phyloP scores from a whole-genome alignment of 2,113 vertebrate genomes.

The Nyctibius bracteatus region DNA sequence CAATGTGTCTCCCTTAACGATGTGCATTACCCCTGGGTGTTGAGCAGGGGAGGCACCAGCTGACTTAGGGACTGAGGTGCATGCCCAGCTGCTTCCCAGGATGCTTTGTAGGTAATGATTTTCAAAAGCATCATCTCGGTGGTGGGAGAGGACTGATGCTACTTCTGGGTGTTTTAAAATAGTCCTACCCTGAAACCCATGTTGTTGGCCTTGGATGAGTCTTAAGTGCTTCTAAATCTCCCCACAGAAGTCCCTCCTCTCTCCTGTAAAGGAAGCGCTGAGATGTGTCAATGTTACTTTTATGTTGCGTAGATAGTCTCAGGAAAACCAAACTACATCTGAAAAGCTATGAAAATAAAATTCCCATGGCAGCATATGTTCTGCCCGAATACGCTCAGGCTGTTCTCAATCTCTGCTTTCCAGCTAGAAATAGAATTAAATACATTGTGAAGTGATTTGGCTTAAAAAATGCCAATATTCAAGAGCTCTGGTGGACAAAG shows the following conservation, averaged over 20 bases:
- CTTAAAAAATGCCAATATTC: background rate
- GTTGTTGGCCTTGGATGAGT: background rate
- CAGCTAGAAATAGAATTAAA: background rate
- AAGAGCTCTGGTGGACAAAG: background rate
- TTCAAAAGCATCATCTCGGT: background rate
- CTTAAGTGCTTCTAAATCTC: background rate
- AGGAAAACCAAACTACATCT: background rate
- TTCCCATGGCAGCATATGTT: background rate
- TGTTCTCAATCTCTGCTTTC: background rate
- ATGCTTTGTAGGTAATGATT: background rate
- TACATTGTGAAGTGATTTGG: background rate
- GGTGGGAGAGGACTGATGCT: background rate
- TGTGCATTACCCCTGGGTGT: background rate
- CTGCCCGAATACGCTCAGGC: background rate
- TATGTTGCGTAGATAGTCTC: background rate
- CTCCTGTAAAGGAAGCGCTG: background rate
- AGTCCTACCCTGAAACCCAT: background rate
- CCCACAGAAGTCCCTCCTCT: background rate
- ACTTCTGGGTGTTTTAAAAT: background rate
- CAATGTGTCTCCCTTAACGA: background rate
- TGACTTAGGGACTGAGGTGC: background rate
- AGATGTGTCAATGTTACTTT: background rate
- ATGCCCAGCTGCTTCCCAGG: background rate
- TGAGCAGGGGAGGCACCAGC: background rate
- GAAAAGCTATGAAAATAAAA: background rate